A percentile compares a stretch with the other conserved stretches of the same genome.
phyloP scores from a whole-genome alignment of 1,140 invertebrate species.

The Orchestia grillus region DNA sequence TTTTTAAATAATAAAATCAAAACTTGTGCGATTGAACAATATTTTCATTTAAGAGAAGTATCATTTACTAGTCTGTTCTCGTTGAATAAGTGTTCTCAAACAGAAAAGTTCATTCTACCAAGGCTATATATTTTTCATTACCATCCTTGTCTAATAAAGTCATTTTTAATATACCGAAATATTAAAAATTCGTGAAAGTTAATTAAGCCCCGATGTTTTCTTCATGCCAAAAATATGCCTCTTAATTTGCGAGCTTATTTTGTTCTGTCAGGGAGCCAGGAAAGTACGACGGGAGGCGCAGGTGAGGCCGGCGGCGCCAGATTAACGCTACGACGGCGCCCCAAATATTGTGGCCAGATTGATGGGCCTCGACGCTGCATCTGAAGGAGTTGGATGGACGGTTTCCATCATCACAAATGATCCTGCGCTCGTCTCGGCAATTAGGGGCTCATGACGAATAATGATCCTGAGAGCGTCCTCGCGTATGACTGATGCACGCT shows the following conservation, averaged over 20 bases:
- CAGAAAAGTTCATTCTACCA: neutral
- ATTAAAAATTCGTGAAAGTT: neutral
- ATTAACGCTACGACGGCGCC: neutral
- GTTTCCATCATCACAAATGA: conserved; percentile 8
- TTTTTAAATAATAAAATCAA: no score
- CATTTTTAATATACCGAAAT: neutral
- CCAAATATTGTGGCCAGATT: conserved; percentile 7
- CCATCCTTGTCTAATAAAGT: neutral
- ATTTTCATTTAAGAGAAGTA: neutral
- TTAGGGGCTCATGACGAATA: conserved; percentile 7
- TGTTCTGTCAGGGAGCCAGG: neutral
- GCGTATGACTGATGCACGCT: neutral
- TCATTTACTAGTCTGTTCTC: neutral
- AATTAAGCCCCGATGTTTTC: neutral
- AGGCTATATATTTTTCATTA: neutral
- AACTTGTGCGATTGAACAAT: neutral
- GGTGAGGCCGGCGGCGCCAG: neutral
- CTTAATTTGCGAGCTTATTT: neutral
- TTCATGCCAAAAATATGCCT: neutral
- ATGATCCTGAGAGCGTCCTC: neutral
- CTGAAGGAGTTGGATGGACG: neutral
- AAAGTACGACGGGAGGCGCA: neutral
- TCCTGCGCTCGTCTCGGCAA: neutral
- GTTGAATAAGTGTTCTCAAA: neutral
- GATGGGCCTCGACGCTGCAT: neutral